These are phyloP conservation scores for Spodoptera picta DNA, from an alignment of 2,888 invertebrate genomes.

Conservation along the genomic window DNA sequence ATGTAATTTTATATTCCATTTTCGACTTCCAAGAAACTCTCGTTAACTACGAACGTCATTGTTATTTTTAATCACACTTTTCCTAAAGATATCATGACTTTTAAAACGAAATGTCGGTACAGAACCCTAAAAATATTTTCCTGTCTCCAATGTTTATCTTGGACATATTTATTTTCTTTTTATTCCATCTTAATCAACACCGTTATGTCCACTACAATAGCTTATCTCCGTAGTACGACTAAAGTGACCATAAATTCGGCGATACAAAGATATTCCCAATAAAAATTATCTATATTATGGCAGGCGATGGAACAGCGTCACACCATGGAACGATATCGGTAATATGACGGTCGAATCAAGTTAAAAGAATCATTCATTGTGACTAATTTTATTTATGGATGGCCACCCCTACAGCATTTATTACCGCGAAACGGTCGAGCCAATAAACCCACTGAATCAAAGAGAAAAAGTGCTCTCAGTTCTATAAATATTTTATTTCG, in stretches of 20 bases:
- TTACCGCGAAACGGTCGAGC: conserved; percentile 82
- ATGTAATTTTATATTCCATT: too few relatives aligned
- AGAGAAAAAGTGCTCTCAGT: conserved; percentile 87
- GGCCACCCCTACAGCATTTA: conserved; percentile 80
- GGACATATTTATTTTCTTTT: conserved; percentile 12
- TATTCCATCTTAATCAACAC: conserved; percentile 30
- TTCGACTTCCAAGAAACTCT: too few relatives aligned
- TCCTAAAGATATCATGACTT: too few relatives aligned
- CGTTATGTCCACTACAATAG: conserved; percentile 37
- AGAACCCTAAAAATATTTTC: too few relatives aligned
- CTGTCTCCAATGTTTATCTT: not conserved
- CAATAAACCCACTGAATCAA: conserved; percentile 89
- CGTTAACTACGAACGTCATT: too few relatives aligned
- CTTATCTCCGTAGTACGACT: conserved; percentile 50
- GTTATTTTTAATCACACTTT: too few relatives aligned
- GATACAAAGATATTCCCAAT: conserved; percentile 58
- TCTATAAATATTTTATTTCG: conserved; percentile 88
- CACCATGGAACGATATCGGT: conserved; percentile 56
- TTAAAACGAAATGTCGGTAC: too few relatives aligned
- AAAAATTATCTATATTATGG: conserved; percentile 66
- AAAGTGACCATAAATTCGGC: conserved; percentile 60
- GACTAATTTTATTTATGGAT: conserved; percentile 86
- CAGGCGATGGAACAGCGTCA: conserved; percentile 48
- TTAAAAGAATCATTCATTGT: conserved; percentile 79
- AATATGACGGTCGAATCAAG: conserved; percentile 68